Evolutionary conservation across 2,888 invertebrate species (phyloP).

Genomic region (Cantharis rustica): DNA sequence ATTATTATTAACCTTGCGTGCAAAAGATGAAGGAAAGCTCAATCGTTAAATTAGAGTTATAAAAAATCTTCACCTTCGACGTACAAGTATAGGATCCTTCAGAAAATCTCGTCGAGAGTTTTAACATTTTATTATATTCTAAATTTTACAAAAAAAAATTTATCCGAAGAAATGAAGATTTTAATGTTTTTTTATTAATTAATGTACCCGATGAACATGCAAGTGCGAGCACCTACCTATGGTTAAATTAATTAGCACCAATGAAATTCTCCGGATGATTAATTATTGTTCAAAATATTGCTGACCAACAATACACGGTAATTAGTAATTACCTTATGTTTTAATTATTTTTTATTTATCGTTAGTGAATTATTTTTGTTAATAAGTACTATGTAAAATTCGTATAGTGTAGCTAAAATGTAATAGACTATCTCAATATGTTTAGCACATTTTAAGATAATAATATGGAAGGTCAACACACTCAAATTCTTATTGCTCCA

Average conservation of each 20-base stretch:
- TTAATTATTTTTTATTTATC: too few species aligned
- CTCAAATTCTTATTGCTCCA: not conserved
- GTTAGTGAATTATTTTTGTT: not conserved
- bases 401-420: not conserved
- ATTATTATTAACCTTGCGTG: not conserved
- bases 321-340: too few species aligned
- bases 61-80: not conserved
- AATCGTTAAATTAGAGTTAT: not conserved
- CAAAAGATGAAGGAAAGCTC: not conserved
- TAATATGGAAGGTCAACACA: not conserved
- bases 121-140: not conserved
- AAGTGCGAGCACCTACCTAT: too few species aligned
- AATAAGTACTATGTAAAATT: not conserved
- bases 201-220: too few species aligned
- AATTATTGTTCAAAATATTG: not conserved
- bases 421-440: not conserved
- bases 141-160: too few species aligned
- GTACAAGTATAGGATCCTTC: not conserved
- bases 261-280: not conserved
- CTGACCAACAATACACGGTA: too few species aligned
- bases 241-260: not conserved
- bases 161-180: too few species aligned
- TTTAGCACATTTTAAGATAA: not conserved
- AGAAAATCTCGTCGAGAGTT: not conserved
- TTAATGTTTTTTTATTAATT: too few species aligned